phyloP scores from a whole-genome alignment of 2,797 vertebrate species.

The Helarctos malayanus region DNA sequence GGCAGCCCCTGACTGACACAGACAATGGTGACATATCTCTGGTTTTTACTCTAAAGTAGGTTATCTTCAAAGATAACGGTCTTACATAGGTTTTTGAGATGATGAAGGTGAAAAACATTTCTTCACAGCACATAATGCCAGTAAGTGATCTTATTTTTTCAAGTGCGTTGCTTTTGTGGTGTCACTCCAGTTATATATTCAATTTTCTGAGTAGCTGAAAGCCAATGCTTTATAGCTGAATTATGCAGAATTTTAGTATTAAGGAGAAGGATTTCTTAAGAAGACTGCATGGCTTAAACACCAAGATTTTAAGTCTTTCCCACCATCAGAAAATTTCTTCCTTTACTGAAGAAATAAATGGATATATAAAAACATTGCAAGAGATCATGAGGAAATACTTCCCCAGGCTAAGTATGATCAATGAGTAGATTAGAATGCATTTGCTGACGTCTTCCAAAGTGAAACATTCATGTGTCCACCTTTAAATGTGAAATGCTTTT shows the following conservation, averaged over 20 bases:
- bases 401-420: neutral
- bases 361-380: neutral
- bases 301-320: neutral
- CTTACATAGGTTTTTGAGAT: neutral
- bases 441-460: neutral
- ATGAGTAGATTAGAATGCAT: neutral
- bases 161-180: neutral
- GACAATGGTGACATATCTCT: rapidly evolving
- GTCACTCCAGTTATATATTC: neutral
- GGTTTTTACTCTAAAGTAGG: neutral
- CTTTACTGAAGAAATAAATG: neutral
- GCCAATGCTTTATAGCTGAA: neutral
- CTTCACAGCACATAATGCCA: neutral
- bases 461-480: neutral
- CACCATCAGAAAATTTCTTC: neutral
- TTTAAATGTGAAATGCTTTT: neutral
- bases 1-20: neutral
- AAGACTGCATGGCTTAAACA: neutral
- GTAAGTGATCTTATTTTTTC: neutral
- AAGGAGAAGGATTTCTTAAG: neutral
- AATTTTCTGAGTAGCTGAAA: neutral
- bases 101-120: neutral
- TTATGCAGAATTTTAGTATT: neutral
- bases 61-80: neutral
- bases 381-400: neutral